phyloP scores from a whole-genome alignment of 2,888 invertebrate genomes.

The Barypeithes pellucidus region DNA sequence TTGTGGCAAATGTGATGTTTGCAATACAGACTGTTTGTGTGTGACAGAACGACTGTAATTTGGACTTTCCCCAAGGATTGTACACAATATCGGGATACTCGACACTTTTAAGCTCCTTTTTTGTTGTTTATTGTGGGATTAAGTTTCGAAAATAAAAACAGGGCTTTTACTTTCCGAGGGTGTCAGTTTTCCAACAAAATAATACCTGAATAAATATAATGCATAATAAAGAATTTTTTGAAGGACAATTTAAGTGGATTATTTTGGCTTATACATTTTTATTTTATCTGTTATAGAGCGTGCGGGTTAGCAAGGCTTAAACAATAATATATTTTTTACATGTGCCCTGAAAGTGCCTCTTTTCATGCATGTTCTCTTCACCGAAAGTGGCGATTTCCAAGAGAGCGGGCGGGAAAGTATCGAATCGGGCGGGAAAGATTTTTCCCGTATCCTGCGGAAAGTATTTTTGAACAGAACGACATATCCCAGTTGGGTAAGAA shows the following conservation, averaged over 20 bases:
- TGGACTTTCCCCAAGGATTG: slow-evolving; percentile 47
- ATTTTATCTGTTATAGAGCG: too few species aligned
- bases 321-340: too few species aligned
- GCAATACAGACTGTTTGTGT: slow-evolving; percentile 36
- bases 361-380: too few species aligned
- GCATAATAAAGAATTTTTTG: slow-evolving; percentile 9
- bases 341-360: too few species aligned
- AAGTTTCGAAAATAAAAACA: slow-evolving; percentile 33
- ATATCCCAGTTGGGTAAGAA: too few species aligned
- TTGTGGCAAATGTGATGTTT: slow-evolving; percentile 45
- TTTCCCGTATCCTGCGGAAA: too few species aligned
- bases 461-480: too few species aligned
- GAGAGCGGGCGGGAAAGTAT: too few species aligned
- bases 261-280: background rate
- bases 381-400: too few species aligned
- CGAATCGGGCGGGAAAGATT: too few species aligned
- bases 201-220: background rate
- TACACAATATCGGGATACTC: slow-evolving; percentile 45
- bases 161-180: slow-evolving; percentile 15
- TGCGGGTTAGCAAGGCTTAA: too few species aligned
- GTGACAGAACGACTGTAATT: slow-evolving; percentile 44
- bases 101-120: slow-evolving; percentile 50
- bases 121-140: slow-evolving; percentile 42
- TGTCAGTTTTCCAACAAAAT: slow-evolving; percentile 14
- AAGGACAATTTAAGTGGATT: background rate